phyloP scores from a whole-genome alignment of 2,797 vertebrate genomes.

The Sebastes taczanowskii region DNA sequence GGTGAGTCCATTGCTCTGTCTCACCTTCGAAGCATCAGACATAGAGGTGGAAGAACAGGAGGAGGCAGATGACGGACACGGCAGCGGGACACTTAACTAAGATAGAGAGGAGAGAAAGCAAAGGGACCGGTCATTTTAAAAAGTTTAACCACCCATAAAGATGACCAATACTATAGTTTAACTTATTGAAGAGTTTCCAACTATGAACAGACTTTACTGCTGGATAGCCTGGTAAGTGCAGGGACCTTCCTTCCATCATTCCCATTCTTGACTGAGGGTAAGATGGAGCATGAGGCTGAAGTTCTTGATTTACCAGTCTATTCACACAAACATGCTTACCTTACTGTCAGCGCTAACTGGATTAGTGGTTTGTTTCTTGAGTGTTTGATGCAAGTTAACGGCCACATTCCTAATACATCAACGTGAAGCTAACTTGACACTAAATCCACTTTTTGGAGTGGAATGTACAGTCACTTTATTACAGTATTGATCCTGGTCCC shows the following conservation, averaged over 20 bases:
- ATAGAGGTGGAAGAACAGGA: not conserved
- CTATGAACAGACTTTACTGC: not conserved
- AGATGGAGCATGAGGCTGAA: not conserved
- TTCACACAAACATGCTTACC: not conserved
- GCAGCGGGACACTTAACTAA: not conserved
- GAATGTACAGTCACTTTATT: not conserved
- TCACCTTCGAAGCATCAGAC: conserved; percentile 42
- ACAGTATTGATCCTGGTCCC: not conserved
- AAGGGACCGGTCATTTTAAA: not conserved
- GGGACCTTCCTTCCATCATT: not conserved
- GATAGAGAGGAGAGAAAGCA: not conserved
- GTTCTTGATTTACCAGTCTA: not conserved
- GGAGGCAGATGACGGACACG: not conserved
- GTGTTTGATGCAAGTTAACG: not conserved
- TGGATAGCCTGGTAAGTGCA: not conserved
- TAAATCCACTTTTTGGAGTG: not conserved
- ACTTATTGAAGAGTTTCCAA: not conserved
- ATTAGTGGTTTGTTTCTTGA: no score
- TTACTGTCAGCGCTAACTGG: not conserved
- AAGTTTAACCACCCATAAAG: not conserved
- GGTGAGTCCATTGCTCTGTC: not conserved
- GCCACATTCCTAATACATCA: not conserved
- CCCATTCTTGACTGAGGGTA: not conserved
- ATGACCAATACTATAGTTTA: not conserved
- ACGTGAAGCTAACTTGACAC: not conserved